A percentile compares a stretch with the other conserved stretches of the same genome.
phyloP scores from a whole-genome alignment of 2,888 invertebrate species.

The Caenorhabditis virilis region DNA sequence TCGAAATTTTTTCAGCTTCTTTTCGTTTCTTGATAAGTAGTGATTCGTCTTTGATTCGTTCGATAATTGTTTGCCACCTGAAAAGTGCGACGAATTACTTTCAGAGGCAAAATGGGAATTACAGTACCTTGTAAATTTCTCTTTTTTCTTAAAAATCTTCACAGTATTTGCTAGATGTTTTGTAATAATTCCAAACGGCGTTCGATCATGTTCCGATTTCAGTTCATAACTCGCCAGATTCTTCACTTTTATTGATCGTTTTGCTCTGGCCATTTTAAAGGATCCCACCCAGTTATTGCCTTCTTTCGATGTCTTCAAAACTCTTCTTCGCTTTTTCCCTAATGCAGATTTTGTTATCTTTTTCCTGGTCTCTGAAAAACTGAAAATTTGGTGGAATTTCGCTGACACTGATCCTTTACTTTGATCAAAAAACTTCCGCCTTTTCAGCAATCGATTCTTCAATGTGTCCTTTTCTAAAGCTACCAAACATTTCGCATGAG shows the following conservation, averaged over 20 bases:
- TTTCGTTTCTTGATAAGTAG: slow-evolving; percentile 12
- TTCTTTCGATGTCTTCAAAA: background rate
- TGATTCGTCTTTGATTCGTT: slow-evolving; percentile 9
- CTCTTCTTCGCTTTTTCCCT: background rate
- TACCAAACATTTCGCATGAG: slow-evolving; percentile 48
- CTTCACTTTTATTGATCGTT: slow-evolving; percentile 16
- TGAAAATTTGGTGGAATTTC: background rate
- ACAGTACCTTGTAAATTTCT: slow-evolving; percentile 3
- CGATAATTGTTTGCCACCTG: slow-evolving; percentile 19
- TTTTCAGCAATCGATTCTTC: slow-evolving; percentile 8
- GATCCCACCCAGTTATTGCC: slow-evolving; percentile 20
- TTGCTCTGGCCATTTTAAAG: slow-evolving; percentile 14
- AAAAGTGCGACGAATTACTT: no score
- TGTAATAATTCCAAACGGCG: slow-evolving; percentile 19
- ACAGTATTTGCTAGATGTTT: slow-evolving; percentile 22
- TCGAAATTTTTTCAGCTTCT: slow-evolving; percentile 15
- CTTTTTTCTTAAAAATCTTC: slow-evolving; percentile 18
- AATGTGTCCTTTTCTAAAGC: slow-evolving; percentile 20
- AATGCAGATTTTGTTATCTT: no score
- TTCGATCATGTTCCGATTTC: slow-evolving; percentile 15
- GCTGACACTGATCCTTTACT: slow-evolving; percentile 1
- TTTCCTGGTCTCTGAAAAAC: background rate
- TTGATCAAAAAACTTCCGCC: slow-evolving; percentile 18
- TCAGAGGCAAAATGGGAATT: no score
- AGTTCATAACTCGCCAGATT: slow-evolving; percentile 11